Evolutionary conservation across 2,113 vertebrate species (phyloP), one percentile per base, ranked within the genome.

Genomic region (Dasyurus viverrinus): DNA sequence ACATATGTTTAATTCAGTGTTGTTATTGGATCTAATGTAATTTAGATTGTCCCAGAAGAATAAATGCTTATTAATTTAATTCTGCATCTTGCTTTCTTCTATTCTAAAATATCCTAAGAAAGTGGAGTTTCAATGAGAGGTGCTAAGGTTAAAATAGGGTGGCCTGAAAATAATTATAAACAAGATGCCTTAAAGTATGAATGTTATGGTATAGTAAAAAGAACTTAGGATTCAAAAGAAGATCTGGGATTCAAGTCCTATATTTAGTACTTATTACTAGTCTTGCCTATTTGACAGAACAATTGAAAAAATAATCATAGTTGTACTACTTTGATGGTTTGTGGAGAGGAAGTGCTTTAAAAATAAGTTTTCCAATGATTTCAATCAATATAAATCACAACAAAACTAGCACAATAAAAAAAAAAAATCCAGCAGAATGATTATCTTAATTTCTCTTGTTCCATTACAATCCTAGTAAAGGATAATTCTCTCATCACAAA

Each of bases 61-160:
- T 84, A 91, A 93, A 68, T 30, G 54, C 90, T 96, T 95, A 48
- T 68, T 89, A 94, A 93, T 95, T 94, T 92, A 95, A 92, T 91
- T 76, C 48, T 89, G n/a, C 27, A 91, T 46, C 54, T 2, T 93
- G 50, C 50, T 96, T 95, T 92, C 90, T 91, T 76, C 47, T 25
- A n/a, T 46, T 46, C 14, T 93, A 84, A 94, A 92, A 90, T 94
- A 3, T 94, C 89, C 90, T 23, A 54, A 91, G 26, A 19, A 95
- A 50, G 54, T 53, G 57, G 11, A 91, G 55, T 26, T 93, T 46
- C 46, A 91, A 10, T 52, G 48, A 54, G 8, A 93, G 36, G 89
- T 47, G 2, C 57, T 76, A 55, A 46, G 27, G 93, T 93, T 11
- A 94, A 54, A 93, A 57, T 53, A 92, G n/a, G 47, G 2, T 89